phyloP scores from a whole-genome alignment of 2,888 invertebrate genomes.

The Xestobium rufovillosum region DNA sequence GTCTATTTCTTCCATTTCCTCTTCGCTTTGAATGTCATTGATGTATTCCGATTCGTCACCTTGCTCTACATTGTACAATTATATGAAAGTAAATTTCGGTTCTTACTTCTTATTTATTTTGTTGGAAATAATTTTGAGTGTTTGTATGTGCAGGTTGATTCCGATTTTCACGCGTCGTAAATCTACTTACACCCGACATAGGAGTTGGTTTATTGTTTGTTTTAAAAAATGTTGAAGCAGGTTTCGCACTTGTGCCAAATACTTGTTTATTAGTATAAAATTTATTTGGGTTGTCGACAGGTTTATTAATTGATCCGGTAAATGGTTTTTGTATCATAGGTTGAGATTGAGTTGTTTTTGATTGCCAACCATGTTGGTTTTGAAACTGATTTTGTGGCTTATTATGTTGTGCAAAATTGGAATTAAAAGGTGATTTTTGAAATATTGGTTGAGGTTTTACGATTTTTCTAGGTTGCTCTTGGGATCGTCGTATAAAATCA shows the following conservation, averaged over 20 bases:
- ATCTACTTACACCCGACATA: neutral
- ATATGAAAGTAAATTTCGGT: too few species aligned
- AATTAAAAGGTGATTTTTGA: too few species aligned
- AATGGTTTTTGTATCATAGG: neutral
- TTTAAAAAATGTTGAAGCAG: neutral
- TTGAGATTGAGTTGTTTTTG: neutral
- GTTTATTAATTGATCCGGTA: neutral
- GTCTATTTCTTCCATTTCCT: too few species aligned
- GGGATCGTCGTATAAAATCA: slow-evolving; percentile 3
- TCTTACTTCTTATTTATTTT: too few species aligned
- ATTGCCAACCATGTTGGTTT: too few species aligned
- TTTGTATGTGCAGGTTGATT: neutral
- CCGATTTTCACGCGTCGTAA: neutral
- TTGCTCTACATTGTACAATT: too few species aligned
- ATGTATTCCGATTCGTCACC: too few species aligned
- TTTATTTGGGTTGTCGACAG: neutral
- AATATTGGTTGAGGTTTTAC: too few species aligned
- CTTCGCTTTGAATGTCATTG: too few species aligned
- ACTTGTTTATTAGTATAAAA: slow-evolving; percentile 1
- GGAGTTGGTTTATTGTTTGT: neutral
- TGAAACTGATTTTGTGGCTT: neutral
- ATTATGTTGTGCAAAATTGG: too few species aligned
- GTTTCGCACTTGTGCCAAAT: neutral
- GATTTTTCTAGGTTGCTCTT: too few species aligned
- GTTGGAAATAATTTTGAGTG: neutral